Conservation (phyloP, 2,113 vertebrate species). For the Apodemus sylvaticus region DNA sequence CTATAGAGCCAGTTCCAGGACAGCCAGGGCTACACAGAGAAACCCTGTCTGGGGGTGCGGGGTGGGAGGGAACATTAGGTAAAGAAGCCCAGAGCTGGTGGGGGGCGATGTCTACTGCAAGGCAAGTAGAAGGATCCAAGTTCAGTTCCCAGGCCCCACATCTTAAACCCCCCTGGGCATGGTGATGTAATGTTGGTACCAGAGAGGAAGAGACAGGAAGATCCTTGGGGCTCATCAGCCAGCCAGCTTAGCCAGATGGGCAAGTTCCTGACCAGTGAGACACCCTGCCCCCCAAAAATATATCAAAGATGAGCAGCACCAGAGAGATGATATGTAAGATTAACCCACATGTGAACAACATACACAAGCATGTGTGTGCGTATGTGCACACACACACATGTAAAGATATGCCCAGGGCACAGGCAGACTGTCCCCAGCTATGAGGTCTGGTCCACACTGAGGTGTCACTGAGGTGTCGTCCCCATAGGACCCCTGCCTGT, state of each 20-base stretch:
- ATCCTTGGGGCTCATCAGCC: not conserved
- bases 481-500: not conserved
- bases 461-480: no score
- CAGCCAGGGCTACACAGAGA: not conserved
- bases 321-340: no score
- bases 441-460: rapidly evolving
- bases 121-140: not conserved
- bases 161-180: not conserved
- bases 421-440: not conserved
- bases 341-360: not conserved
- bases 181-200: not conserved
- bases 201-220: not conserved
- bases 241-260: not conserved
- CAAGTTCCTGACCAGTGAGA: not conserved
- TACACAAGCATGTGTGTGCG: no score
- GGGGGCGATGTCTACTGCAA: not conserved
- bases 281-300: no score
- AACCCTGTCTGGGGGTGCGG: not conserved
- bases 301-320: not conserved
- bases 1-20: not conserved
- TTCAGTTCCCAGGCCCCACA: not conserved
- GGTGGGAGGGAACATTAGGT: not conserved
- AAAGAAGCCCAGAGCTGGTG: not conserved
- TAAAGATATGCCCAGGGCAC: no score
- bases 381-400: not conserved